Evolutionary conservation across 2,888 invertebrate species (phyloP).

Genomic region (Yponomeuta sedellus): DNA sequence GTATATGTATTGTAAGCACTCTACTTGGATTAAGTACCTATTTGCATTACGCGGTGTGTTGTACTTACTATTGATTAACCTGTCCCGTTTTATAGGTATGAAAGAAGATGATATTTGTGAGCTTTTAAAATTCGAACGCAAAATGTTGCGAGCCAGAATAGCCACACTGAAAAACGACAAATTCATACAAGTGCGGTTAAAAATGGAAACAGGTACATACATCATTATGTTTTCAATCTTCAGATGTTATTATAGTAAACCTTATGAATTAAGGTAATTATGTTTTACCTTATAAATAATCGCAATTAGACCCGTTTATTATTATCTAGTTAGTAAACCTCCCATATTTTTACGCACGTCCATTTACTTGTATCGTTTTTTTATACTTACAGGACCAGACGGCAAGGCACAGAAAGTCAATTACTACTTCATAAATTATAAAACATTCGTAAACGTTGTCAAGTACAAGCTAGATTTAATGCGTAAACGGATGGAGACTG

Average conservation of each 20-base stretch:
- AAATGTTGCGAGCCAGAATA: slow-evolving; percentile 93
- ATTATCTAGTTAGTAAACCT: too few relatives aligned
- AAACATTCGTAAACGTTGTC: slow-evolving; percentile 97
- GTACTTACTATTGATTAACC: neutral
- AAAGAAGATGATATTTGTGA: slow-evolving; percentile 95
- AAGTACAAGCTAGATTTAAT: slow-evolving; percentile 98
- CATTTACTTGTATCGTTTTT: neutral
- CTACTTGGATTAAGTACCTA: neutral
- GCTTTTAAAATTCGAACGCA: slow-evolving; percentile 93
- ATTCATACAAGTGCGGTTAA: slow-evolving; percentile 92
- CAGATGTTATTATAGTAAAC: too few relatives aligned
- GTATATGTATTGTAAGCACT: slow-evolving; percentile 36
- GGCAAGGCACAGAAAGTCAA: slow-evolving; percentile 97
- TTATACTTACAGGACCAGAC: slow-evolving; percentile 79
- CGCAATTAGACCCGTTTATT: too few relatives aligned
- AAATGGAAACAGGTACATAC: slow-evolving; percentile 91
- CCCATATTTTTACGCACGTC: neutral
- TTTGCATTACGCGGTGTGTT: neutral
- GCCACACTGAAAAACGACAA: slow-evolving; percentile 92
- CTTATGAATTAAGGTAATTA: too few relatives aligned
- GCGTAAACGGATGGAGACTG: slow-evolving; percentile 96
- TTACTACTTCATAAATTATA: slow-evolving; percentile 98
- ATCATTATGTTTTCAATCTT: too few relatives aligned
- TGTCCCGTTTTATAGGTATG: slow-evolving; percentile 75
- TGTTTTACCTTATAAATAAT: too few relatives aligned